These are phyloP conservation scores for Lepidostoma basale DNA, from an alignment of 1,140 invertebrate species.

Conservation along the genomic window DNA sequence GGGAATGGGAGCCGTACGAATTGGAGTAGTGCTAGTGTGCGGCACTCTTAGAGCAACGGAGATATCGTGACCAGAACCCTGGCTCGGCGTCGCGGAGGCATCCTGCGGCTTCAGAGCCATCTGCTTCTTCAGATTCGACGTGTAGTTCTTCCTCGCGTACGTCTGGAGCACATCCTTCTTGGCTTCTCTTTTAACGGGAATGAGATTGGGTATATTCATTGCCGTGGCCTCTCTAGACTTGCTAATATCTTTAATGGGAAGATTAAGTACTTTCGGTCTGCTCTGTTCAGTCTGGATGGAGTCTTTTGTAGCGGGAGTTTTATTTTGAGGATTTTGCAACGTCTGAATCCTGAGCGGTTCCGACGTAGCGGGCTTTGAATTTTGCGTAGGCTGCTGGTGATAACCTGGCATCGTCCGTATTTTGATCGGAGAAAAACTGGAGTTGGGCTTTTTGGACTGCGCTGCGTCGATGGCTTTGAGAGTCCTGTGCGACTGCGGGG, in stretches of 20 bases:
- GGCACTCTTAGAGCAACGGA: slow-evolving; percentile 19
- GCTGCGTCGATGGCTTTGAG: too few relatives aligned
- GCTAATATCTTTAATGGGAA: neutral
- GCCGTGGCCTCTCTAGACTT: too few relatives aligned
- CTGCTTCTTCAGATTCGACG: slow-evolving; percentile 22
- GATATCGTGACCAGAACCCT: slow-evolving; percentile 22
- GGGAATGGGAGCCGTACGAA: neutral
- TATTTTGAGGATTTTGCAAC: neutral
- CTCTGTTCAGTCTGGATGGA: too few relatives aligned
- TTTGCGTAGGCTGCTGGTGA: too few relatives aligned
- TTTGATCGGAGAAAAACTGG: too few relatives aligned
- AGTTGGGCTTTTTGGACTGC: too few relatives aligned
- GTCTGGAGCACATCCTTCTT: slow-evolving; percentile 18
- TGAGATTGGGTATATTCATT: too few relatives aligned
- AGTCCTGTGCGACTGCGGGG: too few relatives aligned
- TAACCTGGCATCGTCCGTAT: too few relatives aligned
- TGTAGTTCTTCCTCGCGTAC: slow-evolving; percentile 31
- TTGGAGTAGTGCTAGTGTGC: neutral
- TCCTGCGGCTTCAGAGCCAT: neutral
- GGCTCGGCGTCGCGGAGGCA: neutral
- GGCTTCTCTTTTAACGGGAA: neutral
- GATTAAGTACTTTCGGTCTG: neutral
- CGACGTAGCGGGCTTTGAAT: too few relatives aligned
- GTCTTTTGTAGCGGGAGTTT: neutral
- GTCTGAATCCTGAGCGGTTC: too few relatives aligned